These are phyloP conservation scores for Loris lydekkerianus DNA, from an alignment of 2,797 vertebrate species.

Conservation along the genomic window DNA sequence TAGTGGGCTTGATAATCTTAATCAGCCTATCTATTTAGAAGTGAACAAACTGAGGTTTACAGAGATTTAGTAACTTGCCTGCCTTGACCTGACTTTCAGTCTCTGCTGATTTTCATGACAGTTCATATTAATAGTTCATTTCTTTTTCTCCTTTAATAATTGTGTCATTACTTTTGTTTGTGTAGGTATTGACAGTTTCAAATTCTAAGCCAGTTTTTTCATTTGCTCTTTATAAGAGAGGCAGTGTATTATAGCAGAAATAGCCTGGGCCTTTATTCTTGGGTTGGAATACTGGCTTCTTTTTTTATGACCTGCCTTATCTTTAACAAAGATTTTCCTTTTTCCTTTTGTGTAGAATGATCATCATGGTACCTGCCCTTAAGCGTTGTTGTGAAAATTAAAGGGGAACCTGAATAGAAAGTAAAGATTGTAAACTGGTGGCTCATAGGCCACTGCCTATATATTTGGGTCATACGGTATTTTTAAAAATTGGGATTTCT, in stretches of 20 bases:
- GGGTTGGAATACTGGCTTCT: not conserved
- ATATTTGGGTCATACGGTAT: not conserved
- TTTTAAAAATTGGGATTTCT: constrained; percentile 47
- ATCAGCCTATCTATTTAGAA: not conserved
- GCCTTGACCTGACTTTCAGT: not conserved
- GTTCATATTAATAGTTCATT: constrained; percentile 10
- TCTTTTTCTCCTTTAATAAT: constrained; percentile 34
- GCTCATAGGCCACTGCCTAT: not conserved
- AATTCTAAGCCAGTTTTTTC: constrained; percentile 45
- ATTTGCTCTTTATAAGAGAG: not conserved
- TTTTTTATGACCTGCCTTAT: constrained; percentile 15
- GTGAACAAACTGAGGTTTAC: not conserved
- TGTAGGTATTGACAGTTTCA: constrained; percentile 21
- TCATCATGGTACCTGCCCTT: not conserved
- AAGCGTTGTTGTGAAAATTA: not conserved
- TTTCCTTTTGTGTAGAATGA: not conserved
- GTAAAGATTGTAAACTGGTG: not conserved
- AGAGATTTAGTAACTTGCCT: not conserved
- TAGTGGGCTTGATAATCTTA: not conserved
- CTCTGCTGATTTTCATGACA: not conserved
- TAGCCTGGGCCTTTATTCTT: not conserved
- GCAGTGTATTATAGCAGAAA: not conserved
- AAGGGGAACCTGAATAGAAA: not conserved
- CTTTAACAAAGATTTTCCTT: not conserved
- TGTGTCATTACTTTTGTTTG: not conserved